Evolutionary conservation across 1,140 invertebrate species (phyloP).

Genomic region (Eriocheir sinensis): DNA sequence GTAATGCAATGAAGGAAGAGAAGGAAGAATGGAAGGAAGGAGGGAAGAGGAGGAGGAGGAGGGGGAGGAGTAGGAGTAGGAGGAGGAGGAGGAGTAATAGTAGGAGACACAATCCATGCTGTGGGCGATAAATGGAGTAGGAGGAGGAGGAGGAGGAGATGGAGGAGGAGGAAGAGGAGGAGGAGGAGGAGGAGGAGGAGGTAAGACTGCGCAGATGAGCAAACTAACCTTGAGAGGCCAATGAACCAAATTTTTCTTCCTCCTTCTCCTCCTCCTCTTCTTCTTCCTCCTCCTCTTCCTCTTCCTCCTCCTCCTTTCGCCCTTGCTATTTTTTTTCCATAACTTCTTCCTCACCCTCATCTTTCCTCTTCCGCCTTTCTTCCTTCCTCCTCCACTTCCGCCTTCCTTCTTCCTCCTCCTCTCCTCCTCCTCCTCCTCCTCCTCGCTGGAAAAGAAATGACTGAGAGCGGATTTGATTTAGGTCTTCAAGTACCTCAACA

Average conservation of each 20-base stretch:
- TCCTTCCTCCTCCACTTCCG: neutral
- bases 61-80: neutral
- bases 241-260: neutral
- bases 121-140: neutral
- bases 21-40: neutral
- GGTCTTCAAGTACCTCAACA: too few relatives aligned
- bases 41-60: neutral
- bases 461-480: neutral
- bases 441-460: neutral
- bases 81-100: too few relatives aligned
- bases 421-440: neutral
- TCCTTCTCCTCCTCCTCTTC: slow-evolving; percentile 19
- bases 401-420: neutral
- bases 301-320: too few relatives aligned
- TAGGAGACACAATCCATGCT: too few relatives aligned
- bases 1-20: neutral
- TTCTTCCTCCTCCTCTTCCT: neutral
- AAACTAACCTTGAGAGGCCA: slow-evolving; percentile 23
- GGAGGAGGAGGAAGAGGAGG: neutral
- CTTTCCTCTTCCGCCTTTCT: too few relatives aligned
- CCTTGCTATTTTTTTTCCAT: too few relatives aligned
- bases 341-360: too few relatives aligned
- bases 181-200: neutral
- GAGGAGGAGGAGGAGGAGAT: neutral
- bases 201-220: neutral